Conservation (phyloP, 2,797 vertebrate genomes). For the Lacerta agilis region DNA sequence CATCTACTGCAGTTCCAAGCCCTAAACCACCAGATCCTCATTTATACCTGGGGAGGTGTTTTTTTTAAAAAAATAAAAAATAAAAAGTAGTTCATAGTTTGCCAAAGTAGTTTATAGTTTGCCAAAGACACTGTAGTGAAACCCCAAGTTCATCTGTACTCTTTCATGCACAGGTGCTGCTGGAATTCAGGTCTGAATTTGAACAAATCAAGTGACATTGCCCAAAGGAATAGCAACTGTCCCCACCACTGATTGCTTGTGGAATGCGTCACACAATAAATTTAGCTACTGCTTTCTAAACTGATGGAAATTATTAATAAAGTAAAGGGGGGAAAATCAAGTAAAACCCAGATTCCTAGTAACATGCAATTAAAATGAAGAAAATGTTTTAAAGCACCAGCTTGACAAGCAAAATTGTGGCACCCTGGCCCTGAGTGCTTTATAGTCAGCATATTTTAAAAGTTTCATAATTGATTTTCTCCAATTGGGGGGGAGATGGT, state of each 20-base stretch:
- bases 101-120: not conserved
- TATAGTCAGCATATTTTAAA: not conserved
- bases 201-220: not conserved
- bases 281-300: not conserved
- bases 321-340: not conserved
- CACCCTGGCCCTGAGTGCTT: not conserved
- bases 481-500: not conserved
- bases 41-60: not conserved
- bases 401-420: not conserved
- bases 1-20: not conserved
- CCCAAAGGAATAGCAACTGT: too few relatives aligned
- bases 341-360: not conserved
- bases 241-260: too few relatives aligned
- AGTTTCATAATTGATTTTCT: not conserved
- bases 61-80: not conserved
- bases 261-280: not conserved
- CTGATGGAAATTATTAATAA: not conserved
- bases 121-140: not conserved
- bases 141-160: too few relatives aligned
- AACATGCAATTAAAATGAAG: not conserved
- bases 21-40: not conserved
- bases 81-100: not conserved
- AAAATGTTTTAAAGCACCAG: not conserved
- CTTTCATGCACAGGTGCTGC: too few relatives aligned
- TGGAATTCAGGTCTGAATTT: not conserved